Conservation (phyloP, 2,113 vertebrate species). For the Percina caprodes region DNA sequence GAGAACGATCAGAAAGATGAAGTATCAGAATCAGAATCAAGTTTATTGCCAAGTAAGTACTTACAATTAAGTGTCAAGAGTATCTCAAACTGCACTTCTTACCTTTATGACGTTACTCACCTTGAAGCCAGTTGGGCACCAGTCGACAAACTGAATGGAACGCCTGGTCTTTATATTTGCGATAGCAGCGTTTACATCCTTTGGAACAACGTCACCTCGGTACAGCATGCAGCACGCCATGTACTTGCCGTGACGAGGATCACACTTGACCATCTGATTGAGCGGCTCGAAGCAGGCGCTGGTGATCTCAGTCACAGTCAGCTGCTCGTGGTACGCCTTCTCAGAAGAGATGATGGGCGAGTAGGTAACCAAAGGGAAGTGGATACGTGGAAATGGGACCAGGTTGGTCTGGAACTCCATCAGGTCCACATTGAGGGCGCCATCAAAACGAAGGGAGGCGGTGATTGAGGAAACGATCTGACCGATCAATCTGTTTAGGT, state of each 20-base stretch:
- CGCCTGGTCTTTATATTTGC: constrained; percentile 89
- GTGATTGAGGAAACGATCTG: constrained; percentile 93
- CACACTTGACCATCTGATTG: constrained; percentile 92
- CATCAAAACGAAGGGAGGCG: constrained; percentile 88
- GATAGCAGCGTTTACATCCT: constrained; percentile 89
- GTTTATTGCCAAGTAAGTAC: too few species aligned
- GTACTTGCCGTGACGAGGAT: constrained; percentile 89
- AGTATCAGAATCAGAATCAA: too few species aligned
- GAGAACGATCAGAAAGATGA: neutral
- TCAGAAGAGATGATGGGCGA: constrained; percentile 89
- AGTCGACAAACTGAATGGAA: constrained; percentile 91
- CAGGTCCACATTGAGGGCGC: constrained; percentile 89
- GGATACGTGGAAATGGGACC: constrained; percentile 90
- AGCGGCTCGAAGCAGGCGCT: constrained; percentile 89
- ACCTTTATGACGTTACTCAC: constrained; percentile 64
- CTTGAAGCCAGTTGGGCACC: constrained; percentile 93
- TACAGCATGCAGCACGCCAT: constrained; percentile 92
- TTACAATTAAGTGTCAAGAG: too few species aligned
- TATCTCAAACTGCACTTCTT: neutral
- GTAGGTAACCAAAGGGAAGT: constrained; percentile 90
- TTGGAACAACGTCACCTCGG: constrained; percentile 88
- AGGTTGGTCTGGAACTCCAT: constrained; percentile 92
- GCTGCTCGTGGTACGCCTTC: constrained; percentile 90
- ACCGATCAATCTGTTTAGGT: constrained; percentile 89
- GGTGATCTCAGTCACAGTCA: constrained; percentile 88